These are phyloP conservation scores for Oxytorus armatus DNA, from an alignment of 2,888 invertebrate genomes.

Conservation along the genomic window DNA sequence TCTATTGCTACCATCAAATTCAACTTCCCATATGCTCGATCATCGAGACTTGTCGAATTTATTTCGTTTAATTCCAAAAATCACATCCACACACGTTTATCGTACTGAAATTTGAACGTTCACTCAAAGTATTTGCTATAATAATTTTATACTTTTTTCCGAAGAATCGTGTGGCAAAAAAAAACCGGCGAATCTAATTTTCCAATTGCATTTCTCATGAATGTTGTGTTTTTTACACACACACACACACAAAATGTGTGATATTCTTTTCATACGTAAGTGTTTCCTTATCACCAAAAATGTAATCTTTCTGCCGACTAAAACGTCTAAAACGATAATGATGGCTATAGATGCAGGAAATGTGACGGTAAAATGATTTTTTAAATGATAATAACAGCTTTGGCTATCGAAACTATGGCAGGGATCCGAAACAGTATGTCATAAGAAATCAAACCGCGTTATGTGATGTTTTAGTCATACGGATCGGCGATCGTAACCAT, in stretches of 20 bases:
- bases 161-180: not conserved
- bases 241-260: no score
- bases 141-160: not conserved
- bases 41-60: not conserved
- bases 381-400: no score
- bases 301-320: not conserved
- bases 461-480: no score
- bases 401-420: no score
- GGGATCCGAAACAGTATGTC: no score
- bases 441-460: no score
- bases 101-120: not conserved
- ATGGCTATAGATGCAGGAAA: not conserved
- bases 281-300: slow-evolving; percentile 8
- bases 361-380: not conserved
- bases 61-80: not conserved
- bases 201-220: no score
- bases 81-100: not conserved
- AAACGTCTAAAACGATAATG: not conserved
- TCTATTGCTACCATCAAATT: not conserved
- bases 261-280: no score
- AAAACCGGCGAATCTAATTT: no score
- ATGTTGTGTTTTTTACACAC: no score
- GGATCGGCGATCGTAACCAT: no score
- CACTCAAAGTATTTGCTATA: not conserved
- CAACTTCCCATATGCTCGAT: slow-evolving; percentile 17